Conservation (phyloP, 2,888 invertebrate genomes). For the Lasius fuliginosus region DNA sequence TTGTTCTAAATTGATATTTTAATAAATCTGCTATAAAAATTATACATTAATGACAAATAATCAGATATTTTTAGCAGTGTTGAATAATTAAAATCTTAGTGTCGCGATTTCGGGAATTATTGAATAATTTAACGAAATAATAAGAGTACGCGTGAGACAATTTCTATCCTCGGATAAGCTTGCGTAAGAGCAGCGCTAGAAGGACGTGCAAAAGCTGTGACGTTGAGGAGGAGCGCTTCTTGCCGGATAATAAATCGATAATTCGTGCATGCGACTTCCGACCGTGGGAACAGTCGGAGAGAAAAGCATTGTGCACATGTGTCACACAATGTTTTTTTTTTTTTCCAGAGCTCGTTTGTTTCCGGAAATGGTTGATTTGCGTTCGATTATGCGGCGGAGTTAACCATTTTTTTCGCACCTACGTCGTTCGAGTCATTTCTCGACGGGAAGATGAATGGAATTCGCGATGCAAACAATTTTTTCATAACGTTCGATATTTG, state of each 20-base stretch:
- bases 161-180: constrained; percentile 4
- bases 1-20: neutral
- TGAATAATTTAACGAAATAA: neutral
- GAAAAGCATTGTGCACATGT: constrained; percentile 14
- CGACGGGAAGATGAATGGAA: neutral
- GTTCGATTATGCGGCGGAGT: constrained; percentile 17
- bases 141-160: neutral
- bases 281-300: constrained; percentile 29
- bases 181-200: neutral
- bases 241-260: constrained; percentile 49
- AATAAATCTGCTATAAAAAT: neutral
- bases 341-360: constrained; percentile 28
- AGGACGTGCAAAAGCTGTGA: neutral
- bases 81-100: neutral
- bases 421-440: neutral
- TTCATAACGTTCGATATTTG: neutral
- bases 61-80: neutral
- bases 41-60: neutral
- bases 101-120: neutral
- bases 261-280: constrained; percentile 33
- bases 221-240: constrained; percentile 4
- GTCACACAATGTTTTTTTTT: constrained; percentile 9
- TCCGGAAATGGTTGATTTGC: constrained; percentile 7
- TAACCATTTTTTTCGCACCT: neutral
- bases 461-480: neutral